Evolutionary conservation across 1,140 invertebrate species (phyloP), one percentile per base, ranked within the genome.

Genomic region (Conus betulinus): DNA sequence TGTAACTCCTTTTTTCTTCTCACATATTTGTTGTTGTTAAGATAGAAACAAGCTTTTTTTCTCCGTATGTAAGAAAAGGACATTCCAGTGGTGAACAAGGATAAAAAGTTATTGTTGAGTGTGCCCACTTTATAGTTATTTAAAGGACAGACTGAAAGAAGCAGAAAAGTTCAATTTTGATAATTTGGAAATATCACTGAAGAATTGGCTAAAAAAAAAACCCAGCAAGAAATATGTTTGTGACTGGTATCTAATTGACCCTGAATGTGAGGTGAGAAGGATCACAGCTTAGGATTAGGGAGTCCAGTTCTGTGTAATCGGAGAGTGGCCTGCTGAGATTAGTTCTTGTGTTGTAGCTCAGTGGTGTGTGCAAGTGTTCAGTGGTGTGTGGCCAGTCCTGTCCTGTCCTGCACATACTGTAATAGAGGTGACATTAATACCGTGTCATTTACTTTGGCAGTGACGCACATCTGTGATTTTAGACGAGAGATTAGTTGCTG

Each of bases 381-480:
- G 7, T 81, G 79, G 51, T 15, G 27, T 53, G 51, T 23, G 79
- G 51, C 79, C 27, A 81, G 39, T 81, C 79, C 39, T 52, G 27
- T 53, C 17, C 51, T 81, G 79, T 81, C 79, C 27, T 51, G 79
- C 52, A 13, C 79, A 15, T 1, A 78, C 27, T 78, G 76, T 10
- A 78, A 1, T 23, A 71, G 67, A 23, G 67, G 11, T 71, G 67
- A 71, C 67, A 71, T 71, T 71, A 71, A 81, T 81, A 81, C 27
- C 39, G 51, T 51, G 39, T 81, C 79, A 81, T 81, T 81, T 81
- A 53, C 79, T 81, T 81, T 81, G 79, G 79, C 79, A 81, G 79
- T 81, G 17, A 53, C 39, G 25, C 76, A 78, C 25, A 27, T 78
- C 76, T 78, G 39, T 81, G 79, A 81, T 81, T 81, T 15, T 51